These are phyloP conservation scores for Allygus modestus DNA, from an alignment of 2,888 invertebrate genomes.

Conservation along the genomic window DNA sequence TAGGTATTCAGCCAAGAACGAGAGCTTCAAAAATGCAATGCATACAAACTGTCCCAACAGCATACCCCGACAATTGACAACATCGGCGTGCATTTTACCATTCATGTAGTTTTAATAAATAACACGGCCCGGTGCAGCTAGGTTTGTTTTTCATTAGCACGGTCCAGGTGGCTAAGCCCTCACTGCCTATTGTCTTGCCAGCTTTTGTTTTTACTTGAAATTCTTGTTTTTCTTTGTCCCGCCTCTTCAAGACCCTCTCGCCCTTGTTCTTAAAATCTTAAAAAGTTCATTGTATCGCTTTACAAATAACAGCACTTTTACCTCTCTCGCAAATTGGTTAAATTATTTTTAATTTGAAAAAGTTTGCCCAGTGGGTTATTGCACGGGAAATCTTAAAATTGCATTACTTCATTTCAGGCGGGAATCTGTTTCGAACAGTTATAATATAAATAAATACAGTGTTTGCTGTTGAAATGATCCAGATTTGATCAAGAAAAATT, in stretches of 20 bases:
- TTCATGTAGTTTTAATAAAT: constrained; percentile 38
- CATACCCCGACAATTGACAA: background rate
- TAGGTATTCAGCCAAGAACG: too few relatives aligned
- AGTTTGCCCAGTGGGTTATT: too few relatives aligned
- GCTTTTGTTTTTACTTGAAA: constrained; percentile 48
- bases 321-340: constrained; percentile 11
- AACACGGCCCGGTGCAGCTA: constrained; percentile 15
- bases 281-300: constrained; percentile 49
- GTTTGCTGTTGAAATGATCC: too few relatives aligned
- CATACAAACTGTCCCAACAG: background rate
- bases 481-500: too few relatives aligned
- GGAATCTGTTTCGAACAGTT: too few relatives aligned
- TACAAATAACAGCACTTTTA: constrained; percentile 29
- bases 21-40: too few relatives aligned
- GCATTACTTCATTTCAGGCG: too few relatives aligned
- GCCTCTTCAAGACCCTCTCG: constrained; percentile 32
- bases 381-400: too few relatives aligned
- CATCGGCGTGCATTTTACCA: constrained; percentile 5
- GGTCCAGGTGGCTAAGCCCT: constrained; percentile 42
- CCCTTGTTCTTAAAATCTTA: constrained; percentile 54
- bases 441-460: too few relatives aligned
- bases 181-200: constrained; percentile 20
- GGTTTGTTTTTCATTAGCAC: constrained; percentile 55
- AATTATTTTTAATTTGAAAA: constrained; percentile 37
- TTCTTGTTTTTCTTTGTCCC: constrained; percentile 52